phyloP scores from a whole-genome alignment of 2,113 vertebrate genomes.

The Mesocricetus auratus region DNA sequence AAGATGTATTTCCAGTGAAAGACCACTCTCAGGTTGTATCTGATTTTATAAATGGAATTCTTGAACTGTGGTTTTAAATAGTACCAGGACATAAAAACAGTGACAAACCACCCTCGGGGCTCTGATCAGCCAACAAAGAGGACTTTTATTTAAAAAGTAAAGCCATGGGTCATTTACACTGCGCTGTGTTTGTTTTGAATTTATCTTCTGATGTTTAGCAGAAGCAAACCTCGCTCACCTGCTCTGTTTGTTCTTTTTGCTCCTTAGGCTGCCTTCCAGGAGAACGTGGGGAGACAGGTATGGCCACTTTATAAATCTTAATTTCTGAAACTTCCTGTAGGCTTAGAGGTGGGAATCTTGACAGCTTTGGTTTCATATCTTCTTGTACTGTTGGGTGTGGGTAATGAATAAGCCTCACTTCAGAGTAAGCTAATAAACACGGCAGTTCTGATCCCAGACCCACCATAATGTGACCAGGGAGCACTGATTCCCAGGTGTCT shows the following conservation, averaged over 20 bases:
- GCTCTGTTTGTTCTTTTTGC: slow-evolving; percentile 86
- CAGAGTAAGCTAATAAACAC: background rate
- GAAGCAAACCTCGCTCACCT: slow-evolving; percentile 85
- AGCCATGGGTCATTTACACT: slow-evolving; percentile 87
- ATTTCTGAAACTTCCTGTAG: slow-evolving; percentile 79
- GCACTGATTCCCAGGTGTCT: background rate
- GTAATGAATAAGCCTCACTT: background rate
- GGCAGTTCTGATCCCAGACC: background rate
- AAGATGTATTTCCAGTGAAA: slow-evolving; percentile 58
- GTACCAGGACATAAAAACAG: slow-evolving; percentile 47
- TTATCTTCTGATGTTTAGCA: slow-evolving; percentile 84
- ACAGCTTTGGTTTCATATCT: background rate
- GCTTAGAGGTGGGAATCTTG: slow-evolving; percentile 47
- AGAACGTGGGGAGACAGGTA: slow-evolving; percentile 99
- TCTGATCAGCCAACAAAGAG: slow-evolving; percentile 81
- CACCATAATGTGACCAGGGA: background rate
- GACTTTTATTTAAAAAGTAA: slow-evolving; percentile 85
- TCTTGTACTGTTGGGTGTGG: background rate
- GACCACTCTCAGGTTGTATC: slow-evolving; percentile 61
- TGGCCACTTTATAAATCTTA: slow-evolving; percentile 80
- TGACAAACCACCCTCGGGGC: slow-evolving; percentile 59
- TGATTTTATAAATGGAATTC: slow-evolving; percentile 71
- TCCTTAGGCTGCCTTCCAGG: slow-evolving; percentile 98
- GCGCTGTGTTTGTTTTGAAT: slow-evolving; percentile 82
- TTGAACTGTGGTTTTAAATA: slow-evolving; percentile 77